Evolutionary conservation across 1,140 invertebrate species (phyloP).

Genomic region (Platorchestia sp.): DNA sequence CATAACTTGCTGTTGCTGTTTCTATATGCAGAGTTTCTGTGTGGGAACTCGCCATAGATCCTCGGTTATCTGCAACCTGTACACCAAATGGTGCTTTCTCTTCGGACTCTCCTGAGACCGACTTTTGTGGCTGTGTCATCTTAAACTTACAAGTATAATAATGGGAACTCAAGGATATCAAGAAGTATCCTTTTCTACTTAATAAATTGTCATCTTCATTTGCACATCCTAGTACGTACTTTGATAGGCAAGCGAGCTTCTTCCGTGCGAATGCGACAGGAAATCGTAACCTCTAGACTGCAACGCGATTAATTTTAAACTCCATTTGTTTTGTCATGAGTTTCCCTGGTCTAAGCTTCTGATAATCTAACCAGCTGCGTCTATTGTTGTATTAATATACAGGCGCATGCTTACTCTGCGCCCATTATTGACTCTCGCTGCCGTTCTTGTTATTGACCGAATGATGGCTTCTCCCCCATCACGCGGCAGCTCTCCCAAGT

Average conservation of each 20-base stretch:
- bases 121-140: too few species aligned
- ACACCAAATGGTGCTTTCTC: too few species aligned
- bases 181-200: neutral
- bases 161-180: neutral
- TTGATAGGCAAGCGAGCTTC: neutral
- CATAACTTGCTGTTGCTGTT: too few species aligned
- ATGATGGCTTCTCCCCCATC: neutral
- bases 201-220: neutral
- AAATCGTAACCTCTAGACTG: neutral
- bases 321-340: neutral
- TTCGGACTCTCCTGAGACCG: too few species aligned
- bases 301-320: neutral
- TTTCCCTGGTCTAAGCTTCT: neutral
- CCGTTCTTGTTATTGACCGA: neutral
- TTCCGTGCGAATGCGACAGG: neutral
- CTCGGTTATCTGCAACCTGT: too few species aligned
- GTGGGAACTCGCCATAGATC: too few species aligned
- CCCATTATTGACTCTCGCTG: neutral
- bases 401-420: neutral
- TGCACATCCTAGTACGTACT: neutral
- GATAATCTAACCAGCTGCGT: neutral
- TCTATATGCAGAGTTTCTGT: too few species aligned
- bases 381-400: neutral
- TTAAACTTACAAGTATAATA: too few species aligned
- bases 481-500: constrained; percentile 83